These are phyloP conservation scores for Seira musarum DNA, from an alignment of 2,888 invertebrate genomes.

Conservation along the genomic window DNA sequence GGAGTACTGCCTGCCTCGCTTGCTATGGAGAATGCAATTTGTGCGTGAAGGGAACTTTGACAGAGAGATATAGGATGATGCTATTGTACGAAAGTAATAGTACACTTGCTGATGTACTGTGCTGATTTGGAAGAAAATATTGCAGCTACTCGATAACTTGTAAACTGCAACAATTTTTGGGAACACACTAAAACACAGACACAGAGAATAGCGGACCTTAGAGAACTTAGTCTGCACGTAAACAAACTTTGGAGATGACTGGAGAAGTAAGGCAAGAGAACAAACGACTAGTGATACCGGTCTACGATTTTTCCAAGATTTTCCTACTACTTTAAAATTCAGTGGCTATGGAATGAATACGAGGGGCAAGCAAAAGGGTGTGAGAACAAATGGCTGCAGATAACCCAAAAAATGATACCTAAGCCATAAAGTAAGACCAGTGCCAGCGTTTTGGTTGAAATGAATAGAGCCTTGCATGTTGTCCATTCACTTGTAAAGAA, in stretches of 20 bases:
- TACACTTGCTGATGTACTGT: too few relatives aligned
- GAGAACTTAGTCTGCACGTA: conserved; percentile 11
- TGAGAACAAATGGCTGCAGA: too few relatives aligned
- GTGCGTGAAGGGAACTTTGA: too few relatives aligned
- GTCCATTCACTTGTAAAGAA: too few relatives aligned
- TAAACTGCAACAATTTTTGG: conserved; percentile 5
- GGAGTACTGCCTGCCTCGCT: not conserved
- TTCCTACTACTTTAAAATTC: not conserved
- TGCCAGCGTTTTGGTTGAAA: too few relatives aligned
- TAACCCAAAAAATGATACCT: not conserved
- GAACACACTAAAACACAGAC: not conserved
- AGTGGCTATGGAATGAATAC: too few relatives aligned
- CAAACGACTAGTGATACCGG: conserved; percentile 22
- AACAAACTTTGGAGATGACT: conserved; percentile 13
- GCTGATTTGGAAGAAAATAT: too few relatives aligned
- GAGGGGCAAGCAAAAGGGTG: too few relatives aligned
- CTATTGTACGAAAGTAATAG: too few relatives aligned
- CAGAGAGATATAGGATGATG: too few relatives aligned
- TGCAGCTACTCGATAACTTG: not conserved
- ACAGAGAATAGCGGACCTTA: conserved; percentile 9
- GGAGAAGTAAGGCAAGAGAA: conserved; percentile 14
- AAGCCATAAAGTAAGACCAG: not conserved
- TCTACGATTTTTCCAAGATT: not conserved
- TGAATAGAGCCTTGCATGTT: too few relatives aligned
- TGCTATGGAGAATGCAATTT: too few relatives aligned